Base-by-base conservation (phyloP, 30 jellyfish, hydroid and myxozoan genomes). In the Chrysaora quinquecirrha region DNA sequence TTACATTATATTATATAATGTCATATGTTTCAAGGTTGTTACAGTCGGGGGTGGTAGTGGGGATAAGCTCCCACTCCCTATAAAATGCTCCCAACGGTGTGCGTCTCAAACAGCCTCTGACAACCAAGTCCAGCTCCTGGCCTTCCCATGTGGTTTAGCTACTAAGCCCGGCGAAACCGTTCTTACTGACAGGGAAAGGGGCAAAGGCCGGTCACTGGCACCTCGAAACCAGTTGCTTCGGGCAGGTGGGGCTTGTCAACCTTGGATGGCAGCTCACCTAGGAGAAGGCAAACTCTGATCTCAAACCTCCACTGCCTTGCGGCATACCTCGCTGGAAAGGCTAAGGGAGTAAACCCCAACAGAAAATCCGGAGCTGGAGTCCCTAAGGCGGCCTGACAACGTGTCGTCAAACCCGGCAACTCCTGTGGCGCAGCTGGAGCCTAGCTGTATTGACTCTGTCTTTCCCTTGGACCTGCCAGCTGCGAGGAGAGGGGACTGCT, bases 31-130 rank as follows among this genome's bases (percentile, higher is more conserved):
- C n/a, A 43, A 16, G 58, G 58, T 43, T 16, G 58, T 43, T 16
- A 43, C 58, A 43, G 58, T 16, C 58, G 58, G 58, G 58, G 58
- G 58, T 43, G 58, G 58, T 6, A 43, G 9, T 43, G 58, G 58
- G 58, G 58, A 43, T 43, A 43, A 43, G 58, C 58, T 43, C 58
- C 58, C 58, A 6, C 58, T 43, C 16, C 58, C 58, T 43, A 43
- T 6, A 43, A 6, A 43, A 43, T 43, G 58, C 58, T 43, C 58
- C 58, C 58, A 43, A 6, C 12, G 58, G 12, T 6, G 9, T 9
- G 12, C 16, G 16, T 6, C 9, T 9, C 58, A 43, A 16, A 43
- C 16, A 43, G 58, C 58, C 58, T 16, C 58, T 43, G 58, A 43
- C 58, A 43, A 43, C 16, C 58, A 6, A 43, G 58, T 43, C 58